phyloP scores from a whole-genome alignment of 2,888 invertebrate genomes.

The Protonemura montana region DNA sequence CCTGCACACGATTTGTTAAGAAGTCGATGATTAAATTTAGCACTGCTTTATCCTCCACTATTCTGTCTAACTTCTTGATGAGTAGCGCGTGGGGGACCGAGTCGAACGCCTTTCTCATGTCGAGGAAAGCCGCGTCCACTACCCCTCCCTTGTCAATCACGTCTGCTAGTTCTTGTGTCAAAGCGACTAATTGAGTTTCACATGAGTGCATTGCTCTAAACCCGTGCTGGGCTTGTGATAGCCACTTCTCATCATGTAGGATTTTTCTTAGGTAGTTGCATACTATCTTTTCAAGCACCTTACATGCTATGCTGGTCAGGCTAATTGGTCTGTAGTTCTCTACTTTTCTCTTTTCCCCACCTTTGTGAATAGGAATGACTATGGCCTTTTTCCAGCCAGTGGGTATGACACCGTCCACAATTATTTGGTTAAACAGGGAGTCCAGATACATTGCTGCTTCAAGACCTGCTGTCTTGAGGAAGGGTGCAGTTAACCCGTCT shows the following conservation, averaged over 20 bases:
- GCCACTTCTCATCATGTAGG: conserved; percentile 13
- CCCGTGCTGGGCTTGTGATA: background rate
- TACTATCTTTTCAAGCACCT: background rate
- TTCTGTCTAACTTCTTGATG: background rate
- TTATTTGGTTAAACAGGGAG: conserved; percentile 10
- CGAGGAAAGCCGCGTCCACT: background rate
- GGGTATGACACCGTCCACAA: background rate
- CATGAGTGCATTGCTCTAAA: background rate
- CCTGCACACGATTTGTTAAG: background rate
- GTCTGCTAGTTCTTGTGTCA: background rate
- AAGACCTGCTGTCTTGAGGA: background rate
- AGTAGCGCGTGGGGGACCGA: background rate
- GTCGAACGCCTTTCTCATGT: conserved; percentile 22
- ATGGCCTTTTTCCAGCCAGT: conserved; percentile 19
- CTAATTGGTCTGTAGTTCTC: conserved; percentile 26
- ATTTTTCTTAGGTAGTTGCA: background rate
- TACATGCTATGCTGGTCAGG: background rate
- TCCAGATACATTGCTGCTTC: background rate
- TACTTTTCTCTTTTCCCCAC: conserved; percentile 20
- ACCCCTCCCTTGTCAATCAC: background rate
- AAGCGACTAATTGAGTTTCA: background rate
- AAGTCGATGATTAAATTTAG: background rate
- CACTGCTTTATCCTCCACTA: conserved; percentile 7
- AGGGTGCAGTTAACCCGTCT: background rate
- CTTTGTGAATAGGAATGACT: conserved; percentile 30